Evolutionary conservation across 2,888 invertebrate species (phyloP), one percentile per base, ranked within the genome.

Genomic region (Lasioglossum lativentre): DNA sequence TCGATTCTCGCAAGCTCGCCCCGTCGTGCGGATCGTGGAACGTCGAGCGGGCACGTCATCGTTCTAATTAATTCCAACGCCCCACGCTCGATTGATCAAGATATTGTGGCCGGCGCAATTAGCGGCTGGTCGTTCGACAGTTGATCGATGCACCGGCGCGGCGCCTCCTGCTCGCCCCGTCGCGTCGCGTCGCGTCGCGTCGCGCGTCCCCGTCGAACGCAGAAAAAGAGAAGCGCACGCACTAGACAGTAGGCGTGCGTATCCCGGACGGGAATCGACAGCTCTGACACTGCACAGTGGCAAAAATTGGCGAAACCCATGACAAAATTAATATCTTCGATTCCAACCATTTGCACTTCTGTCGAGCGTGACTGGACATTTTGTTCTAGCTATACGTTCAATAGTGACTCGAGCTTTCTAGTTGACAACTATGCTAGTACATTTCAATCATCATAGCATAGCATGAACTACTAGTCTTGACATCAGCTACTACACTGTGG

Each of bases 1-100:
- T 81, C 85, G 80, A 75, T 80, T 82, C 78, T 75, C 79, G 72
- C 71, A 71, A 76, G 47, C 38, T 42, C 78, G 80, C 76, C 52
- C 75, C 78, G 45, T 56, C 83, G 66, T 70, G 56, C 80, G 87
- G 90, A 52, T 52, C 52, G 75, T 30, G 71, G 73, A 80, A 40
- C 71, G 45, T 66, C 82, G 56, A 76, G 56, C 79, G 88, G 90
- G 92, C 93, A 90, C 91, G 92, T 93, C 93, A 92, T 92, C 92
- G 89, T 92, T 91, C 92, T 93, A 93, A 94, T 94, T 93, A 93
- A 93, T 94, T 94, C 92, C 90, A 93, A 89, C 92, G 92, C 88
- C 88, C 87, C 88, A 78, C 90, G 84, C 85, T 86, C 91, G 89
- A 93, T 92, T 90, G 92, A 93, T 93, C 93, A 91, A 93, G 93